Evolutionary conservation across 2,888 invertebrate genomes (phyloP), one percentile per base, ranked within the genome.

Genomic region (Steinernema hermaphroditum): DNA sequence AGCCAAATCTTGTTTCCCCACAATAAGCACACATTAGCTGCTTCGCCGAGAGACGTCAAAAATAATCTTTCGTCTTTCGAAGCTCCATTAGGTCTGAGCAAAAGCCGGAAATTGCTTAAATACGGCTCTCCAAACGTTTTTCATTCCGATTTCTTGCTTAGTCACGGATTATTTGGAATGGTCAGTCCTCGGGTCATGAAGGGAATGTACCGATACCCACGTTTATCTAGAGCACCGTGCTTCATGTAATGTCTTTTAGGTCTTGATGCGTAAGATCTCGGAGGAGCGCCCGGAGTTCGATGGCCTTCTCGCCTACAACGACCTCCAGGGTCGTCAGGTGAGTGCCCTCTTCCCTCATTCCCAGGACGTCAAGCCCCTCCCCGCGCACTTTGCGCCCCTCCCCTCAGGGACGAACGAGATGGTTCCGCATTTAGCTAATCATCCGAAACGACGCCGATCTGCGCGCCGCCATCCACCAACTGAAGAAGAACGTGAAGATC

Each of bases 241-340:
- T 46, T n/a, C 16, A 46, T 46, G 2, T 14, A 46, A 46, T 14
- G 46, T 46, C 2, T 78, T 80, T 46, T 71, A 83, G 82, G 81
- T 77, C 27, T 72, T 83, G 41, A 76, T 83, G 77, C 82, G 82
- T 76, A 83, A 84, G 69, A 77, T 83, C 69, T 74, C 80, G 70
- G 82, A 81, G 29, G 76, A 75, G n/a, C 77, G 80, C 9, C 80
- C 82, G 19, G 82, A 84, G 57, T 84, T 84, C 71, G 80, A 85
- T 34, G 84, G 84, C n/a, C 77, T 80, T 8, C 72, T 84, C 72
- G 84, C 84, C 16, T 84, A 81, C 76, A 84, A 84, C 68, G 83
- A 84, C 71, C 77, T 79, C 32, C 77, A 76, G 74, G 84, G 84
- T 6, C 72, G 82, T 72, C 84, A 83, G 78, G 83, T 83, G 68